These are phyloP conservation scores for Rhaphigaster nebulosa DNA, from an alignment of 2,888 invertebrate genomes.

Conservation along the genomic window DNA sequence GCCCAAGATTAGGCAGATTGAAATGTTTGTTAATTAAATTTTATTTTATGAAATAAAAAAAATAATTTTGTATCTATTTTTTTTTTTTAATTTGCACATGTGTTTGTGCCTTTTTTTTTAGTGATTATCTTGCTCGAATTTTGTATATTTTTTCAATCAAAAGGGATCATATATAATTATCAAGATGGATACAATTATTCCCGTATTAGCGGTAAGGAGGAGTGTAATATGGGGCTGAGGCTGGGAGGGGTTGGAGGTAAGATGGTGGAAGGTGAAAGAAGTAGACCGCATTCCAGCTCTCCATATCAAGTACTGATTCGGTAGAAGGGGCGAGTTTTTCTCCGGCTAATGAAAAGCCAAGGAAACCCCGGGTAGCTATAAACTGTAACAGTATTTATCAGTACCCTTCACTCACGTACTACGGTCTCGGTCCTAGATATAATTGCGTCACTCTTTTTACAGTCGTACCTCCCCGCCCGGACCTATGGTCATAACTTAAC, in stretches of 20 bases:
- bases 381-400: slow-evolving; percentile 41
- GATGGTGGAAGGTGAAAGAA: slow-evolving; percentile 40
- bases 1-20: too few relatives aligned
- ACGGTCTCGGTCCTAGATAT: neutral
- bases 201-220: neutral
- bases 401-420: slow-evolving; percentile 45
- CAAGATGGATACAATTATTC: neutral
- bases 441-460: slow-evolving; percentile 16
- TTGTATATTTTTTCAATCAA: too few relatives aligned
- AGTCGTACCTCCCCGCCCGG: neutral
- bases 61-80: too few relatives aligned
- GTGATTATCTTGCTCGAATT: too few relatives aligned
- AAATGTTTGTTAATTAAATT: too few relatives aligned
- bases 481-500: neutral
- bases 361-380: slow-evolving; percentile 16
- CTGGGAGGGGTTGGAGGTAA: slow-evolving; percentile 10
- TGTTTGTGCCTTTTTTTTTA: too few relatives aligned
- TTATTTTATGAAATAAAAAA: too few relatives aligned
- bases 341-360: slow-evolving; percentile 29
- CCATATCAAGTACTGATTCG: slow-evolving; percentile 39
- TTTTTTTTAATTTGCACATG: too few relatives aligned
- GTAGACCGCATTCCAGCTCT: slow-evolving; percentile 37
- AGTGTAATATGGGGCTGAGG: neutral
- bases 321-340: slow-evolving; percentile 29
- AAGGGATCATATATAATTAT: neutral